Percentiles rank a stretch among this genome's conserved stretches.
These are phyloP conservation scores for Cataglyphis hispanica DNA, from an alignment of 1,140 invertebrate species.

Conservation along the genomic window DNA sequence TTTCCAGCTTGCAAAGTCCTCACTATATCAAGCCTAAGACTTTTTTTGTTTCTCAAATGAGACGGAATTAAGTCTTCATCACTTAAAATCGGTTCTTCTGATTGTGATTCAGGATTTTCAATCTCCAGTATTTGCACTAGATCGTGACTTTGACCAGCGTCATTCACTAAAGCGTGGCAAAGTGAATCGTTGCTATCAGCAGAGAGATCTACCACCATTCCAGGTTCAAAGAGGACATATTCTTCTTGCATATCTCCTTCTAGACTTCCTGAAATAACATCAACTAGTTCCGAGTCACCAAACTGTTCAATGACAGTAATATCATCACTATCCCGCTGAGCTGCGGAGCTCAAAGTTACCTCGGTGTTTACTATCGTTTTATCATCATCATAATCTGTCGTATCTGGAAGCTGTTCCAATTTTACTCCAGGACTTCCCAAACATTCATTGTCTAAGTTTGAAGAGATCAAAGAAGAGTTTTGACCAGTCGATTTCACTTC, in stretches of 20 bases:
- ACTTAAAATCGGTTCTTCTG: constrained; percentile 80
- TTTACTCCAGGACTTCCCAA: constrained; percentile 82
- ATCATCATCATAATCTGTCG: constrained; percentile 89
- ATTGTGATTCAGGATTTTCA: constrained; percentile 79
- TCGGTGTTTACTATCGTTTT: constrained; percentile 88
- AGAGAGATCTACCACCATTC: constrained; percentile 88
- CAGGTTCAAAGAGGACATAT: constrained; percentile 89
- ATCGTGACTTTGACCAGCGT: constrained; percentile 81
- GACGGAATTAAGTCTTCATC: constrained; percentile 80
- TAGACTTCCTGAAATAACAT: constrained; percentile 87
- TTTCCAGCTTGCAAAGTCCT: constrained; percentile 79
- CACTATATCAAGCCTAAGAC: constrained; percentile 81
- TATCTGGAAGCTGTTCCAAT: constrained; percentile 84
- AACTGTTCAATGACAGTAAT: constrained; percentile 89
- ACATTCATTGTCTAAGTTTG: constrained; percentile 72
- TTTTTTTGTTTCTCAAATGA: constrained; percentile 82
- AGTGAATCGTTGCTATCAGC: constrained; percentile 88
- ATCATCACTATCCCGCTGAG: constrained; percentile 87
- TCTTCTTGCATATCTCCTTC: constrained; percentile 88
- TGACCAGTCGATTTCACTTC: constrained; percentile 74
- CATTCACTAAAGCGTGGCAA: constrained; percentile 83
- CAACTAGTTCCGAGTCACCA: constrained; percentile 86
- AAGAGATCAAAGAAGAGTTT: constrained; percentile 65
- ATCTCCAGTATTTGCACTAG: constrained; percentile 85
- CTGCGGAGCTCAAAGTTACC: constrained; percentile 88